These are phyloP conservation scores for Hyperoplus lanceolatus DNA, from an alignment of 2,797 vertebrate species.

Conservation along the genomic window DNA sequence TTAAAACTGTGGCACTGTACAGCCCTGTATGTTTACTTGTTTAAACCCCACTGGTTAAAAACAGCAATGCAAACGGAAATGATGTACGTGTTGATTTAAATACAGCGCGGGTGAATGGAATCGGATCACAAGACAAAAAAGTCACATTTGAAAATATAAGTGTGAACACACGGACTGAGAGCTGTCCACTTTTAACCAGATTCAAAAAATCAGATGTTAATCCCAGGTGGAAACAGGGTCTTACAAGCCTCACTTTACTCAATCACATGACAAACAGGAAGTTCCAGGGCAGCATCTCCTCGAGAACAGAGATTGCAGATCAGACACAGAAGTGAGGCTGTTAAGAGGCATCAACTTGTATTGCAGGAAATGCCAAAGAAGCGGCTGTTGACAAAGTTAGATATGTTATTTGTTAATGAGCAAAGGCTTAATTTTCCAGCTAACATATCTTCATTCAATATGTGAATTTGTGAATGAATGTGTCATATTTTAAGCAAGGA, in stretches of 20 bases:
- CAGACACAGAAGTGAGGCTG: neutral
- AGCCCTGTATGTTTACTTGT: no score
- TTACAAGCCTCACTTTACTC: conserved; percentile 14
- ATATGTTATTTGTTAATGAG: conserved; percentile 29
- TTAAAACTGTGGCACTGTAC: no score
- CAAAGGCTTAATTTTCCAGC: conserved; percentile 20
- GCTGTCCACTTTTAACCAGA: no score
- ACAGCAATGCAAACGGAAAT: no score
- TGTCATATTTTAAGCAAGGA: conserved; percentile 18
- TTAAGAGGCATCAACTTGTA: conserved; percentile 20
- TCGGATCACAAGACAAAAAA: no score
- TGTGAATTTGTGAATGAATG: conserved; percentile 25
- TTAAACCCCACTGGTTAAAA: no score
- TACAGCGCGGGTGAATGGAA: no score
- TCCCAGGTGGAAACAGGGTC: no score
- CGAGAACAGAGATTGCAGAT: conserved; percentile 16
- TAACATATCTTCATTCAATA: conserved; percentile 40
- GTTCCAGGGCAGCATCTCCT: conserved; percentile 31
- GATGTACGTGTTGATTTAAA: no score
- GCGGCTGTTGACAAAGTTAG: conserved; percentile 37
- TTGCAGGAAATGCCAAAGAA: conserved; percentile 60
- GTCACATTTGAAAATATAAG: no score
- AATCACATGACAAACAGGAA: conserved; percentile 52
- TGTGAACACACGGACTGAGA: no score
- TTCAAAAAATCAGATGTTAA: no score